Conservation (phyloP, 2,888 invertebrate species). For the Troides helena region DNA sequence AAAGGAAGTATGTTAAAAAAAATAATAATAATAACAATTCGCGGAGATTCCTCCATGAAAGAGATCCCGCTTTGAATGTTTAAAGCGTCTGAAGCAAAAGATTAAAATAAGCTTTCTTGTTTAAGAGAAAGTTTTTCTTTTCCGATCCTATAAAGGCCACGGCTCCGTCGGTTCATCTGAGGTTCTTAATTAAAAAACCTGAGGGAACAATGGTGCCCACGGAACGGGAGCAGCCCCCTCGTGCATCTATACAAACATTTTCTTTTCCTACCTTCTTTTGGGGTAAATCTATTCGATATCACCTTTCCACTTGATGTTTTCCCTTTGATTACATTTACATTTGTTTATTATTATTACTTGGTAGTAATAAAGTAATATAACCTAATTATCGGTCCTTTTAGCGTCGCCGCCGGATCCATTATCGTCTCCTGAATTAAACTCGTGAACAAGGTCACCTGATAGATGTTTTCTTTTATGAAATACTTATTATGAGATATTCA, state of each 20-base stretch:
- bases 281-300: background rate
- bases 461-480: background rate
- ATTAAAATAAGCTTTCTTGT: conserved; percentile 26
- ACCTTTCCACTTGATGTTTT: background rate
- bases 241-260: conserved; percentile 14
- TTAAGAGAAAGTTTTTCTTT: conserved; percentile 23
- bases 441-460: background rate
- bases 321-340: background rate
- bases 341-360: background rate
- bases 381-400: conserved; percentile 14
- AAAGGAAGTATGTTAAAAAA: no score
- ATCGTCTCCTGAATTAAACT: conserved; percentile 10
- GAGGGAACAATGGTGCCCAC: conserved; percentile 16
- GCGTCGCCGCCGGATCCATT: conserved; percentile 8
- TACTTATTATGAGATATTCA: no score
- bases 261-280: background rate
- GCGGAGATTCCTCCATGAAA: conserved; percentile 2
- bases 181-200: conserved; percentile 17
- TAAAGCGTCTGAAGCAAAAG: conserved; percentile 9
- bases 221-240: conserved; percentile 12
- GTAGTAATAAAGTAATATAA: conserved; percentile 1
- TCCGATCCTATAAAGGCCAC: conserved; percentile 14
- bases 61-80: conserved; percentile 8
- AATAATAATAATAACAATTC: conserved; percentile 1
- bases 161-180: conserved; percentile 24